Base-by-base conservation (phyloP, 2,888 invertebrate species). In the Yponomeuta evonymella region DNA sequence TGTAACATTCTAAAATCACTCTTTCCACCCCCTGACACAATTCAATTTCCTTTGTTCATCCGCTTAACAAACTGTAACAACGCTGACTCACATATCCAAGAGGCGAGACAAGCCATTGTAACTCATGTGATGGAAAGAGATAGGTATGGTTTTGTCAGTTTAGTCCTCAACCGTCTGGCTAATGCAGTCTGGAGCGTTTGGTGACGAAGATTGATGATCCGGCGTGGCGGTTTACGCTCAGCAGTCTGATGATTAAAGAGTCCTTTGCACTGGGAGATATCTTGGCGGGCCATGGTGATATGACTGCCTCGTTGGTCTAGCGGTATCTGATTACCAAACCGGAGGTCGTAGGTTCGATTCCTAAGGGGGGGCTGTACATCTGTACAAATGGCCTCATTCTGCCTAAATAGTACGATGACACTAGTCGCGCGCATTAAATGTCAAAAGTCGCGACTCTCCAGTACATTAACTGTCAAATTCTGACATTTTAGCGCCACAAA, bases 131-230 rank as follows among this genome's bases (percentile, higher is more conserved):
- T 70, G 73, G 83, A 90, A 77, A 74, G 84, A 76, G 90, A 85
- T 69, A 74, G 77, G 29, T 76, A 75, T 78, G 78, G 75, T 43
- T 76, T 83, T 77, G 77, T 77, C 72, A 71, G 73, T 76, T 75
- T 71, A 70, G 75, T 73, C 75, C 79, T 71, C 70, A 78, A 83
- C 74, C 74, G 85, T 85, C 87, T 86, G 86, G 85, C 82, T 88
- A 87, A 90, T 88, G 87, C 85, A 79, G 76, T 81, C 79, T 83
- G 81, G 87, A 85, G 83, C 87, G 83, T 81, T 71, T 76, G 73
- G 74, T 88, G 91, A 91, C 85, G 90, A 91, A 90, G 91, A 91
- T 87, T 83, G 89, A 90, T 91, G 88, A 77, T 74, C 80, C 77
- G 82, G 51, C 51, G 51, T 43, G 43, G 43, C 43, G 8, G 43